Base-by-base conservation (phyloP, 2,888 invertebrate genomes). In the Tinea trinotella region DNA sequence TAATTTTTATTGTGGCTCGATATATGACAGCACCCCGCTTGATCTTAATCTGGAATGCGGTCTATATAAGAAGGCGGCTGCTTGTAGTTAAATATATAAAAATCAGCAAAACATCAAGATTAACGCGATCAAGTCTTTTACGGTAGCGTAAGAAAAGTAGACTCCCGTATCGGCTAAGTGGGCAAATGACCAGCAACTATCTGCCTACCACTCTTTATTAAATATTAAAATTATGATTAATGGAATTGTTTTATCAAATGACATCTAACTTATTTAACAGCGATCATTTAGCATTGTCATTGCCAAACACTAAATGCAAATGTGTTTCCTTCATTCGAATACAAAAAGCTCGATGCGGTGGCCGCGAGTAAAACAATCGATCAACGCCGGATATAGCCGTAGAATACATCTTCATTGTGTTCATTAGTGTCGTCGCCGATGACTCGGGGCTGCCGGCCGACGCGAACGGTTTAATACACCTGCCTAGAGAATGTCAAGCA, bases 341-440 rank as follows among this genome's bases (percentile, higher is more conserved):
- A 84, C 83, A 83, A 84, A 85, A 85, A 85, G 83, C 81, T 83
- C 74, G 80, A 75, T 22, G 73, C 77, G 83, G 82, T 82, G 81
- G 83, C 82, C 79, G 82, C 76, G 82, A 84, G 81, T 85, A 84
- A 83, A 84, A 84, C 85, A 84, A 85, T 85, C 85, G 85, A 85
- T 85, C 85, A 84, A 81, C 83, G 83, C 80, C 84, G 84, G 84
- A 84, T 83, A 82, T 74, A 71, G 68, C 74, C 71, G 76, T 73
- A 71, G 77, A 78, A 56, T 56, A 75, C 57, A 59, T 60, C 60
- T 60, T 84, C 84, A 85, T 85, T 84, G 84, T 83, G 84, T 83
- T 85, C 85, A 85, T 85, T 85, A 85, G 78, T 73, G 83, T 76
- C 75, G 76, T 46, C 46, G 46, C 46, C 18, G 40, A 18, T 17